Base-by-base conservation (phyloP, 2,113 vertebrate genomes). In the Tichodroma muraria region DNA sequence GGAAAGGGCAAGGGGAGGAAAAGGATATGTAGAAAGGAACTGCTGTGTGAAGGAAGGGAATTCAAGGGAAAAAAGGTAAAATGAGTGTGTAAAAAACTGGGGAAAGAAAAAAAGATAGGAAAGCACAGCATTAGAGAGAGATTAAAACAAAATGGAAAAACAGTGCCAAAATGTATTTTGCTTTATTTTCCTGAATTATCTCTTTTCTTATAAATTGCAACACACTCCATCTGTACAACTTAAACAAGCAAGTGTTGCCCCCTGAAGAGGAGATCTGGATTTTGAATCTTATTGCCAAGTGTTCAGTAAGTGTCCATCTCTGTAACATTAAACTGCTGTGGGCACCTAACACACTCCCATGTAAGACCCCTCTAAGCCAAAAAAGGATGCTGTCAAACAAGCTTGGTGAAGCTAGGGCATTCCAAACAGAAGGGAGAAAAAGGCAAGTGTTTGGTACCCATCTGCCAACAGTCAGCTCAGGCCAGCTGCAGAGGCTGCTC, bases 291-390 rank as follows among this genome's bases (percentile, higher is more conserved):
- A 71, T 38, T 79, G 52, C 22, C 18, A 78, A 42, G 19, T 49
- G n/a, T 56, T n/a, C 0, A 0, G 15, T 1, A 17, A 75, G 57
- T 0, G 1, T 66, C 66, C 24, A 66, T 30, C 64, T 61, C 56
- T 75, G 24, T 57, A 44, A 50, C 21, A 28, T 15, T 52, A 28
- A 87, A 75, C 49, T 71, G 38, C 12, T 4, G 1, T 52, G 27
- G 35, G 31, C 65, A 81, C 30, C 35, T 37, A 38, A 60, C 17
- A 24, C 15, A 35, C 19, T 37, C 38, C 68, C 5, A 3, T 49
- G 3, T 31, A 33, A 82, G 44, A 13, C 28, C 59, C 10, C 8
- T 28, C 30, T 70, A 63, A 69, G 47, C 28, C 38, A 70, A 60
- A 91, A 89, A 84, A 64, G 33, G 21, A 54, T 15, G 53, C 33